Evolutionary conservation across 2,113 vertebrate species (phyloP).

Genomic region (Cromileptes altivelis): DNA sequence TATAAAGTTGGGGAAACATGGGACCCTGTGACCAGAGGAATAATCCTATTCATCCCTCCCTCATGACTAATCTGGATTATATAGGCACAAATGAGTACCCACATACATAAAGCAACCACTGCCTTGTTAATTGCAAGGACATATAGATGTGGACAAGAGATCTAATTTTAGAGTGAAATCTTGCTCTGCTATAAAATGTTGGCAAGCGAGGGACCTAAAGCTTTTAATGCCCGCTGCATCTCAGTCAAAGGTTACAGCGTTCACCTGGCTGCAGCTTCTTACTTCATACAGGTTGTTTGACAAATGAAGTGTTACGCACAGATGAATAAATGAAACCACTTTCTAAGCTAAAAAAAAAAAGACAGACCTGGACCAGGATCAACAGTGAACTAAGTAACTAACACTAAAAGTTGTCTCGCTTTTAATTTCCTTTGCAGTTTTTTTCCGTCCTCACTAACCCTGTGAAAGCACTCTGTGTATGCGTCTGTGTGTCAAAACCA

Average conservation of each 20-base stretch:
- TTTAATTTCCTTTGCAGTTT: conserved; percentile 54
- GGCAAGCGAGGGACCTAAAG: not conserved
- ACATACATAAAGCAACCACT: not conserved
- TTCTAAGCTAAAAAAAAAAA: conserved; percentile 2
- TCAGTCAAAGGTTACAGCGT: not conserved
- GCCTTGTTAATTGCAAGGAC: not conserved
- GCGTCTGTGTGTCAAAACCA: conserved; percentile 57
- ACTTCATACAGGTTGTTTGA: not conserved
- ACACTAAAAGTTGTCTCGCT: conserved; percentile 23
- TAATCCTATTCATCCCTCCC: no score
- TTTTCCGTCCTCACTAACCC: conserved; percentile 51
- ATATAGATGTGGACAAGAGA: not conserved
- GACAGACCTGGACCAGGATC: not conserved
- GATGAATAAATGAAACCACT: not conserved
- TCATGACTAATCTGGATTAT: not conserved
- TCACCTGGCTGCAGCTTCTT: not conserved
- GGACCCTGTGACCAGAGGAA: no score
- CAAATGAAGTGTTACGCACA: not conserved
- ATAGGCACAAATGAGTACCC: not conserved
- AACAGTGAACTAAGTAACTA: conserved; percentile 10
- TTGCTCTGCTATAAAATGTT: not conserved
- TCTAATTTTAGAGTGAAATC: not conserved
- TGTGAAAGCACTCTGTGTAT: conserved; percentile 48
- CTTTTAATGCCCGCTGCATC: not conserved
- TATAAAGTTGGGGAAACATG: no score